These are phyloP conservation scores for Amphipyra berbera DNA, from an alignment of 2,888 invertebrate species.

Conservation along the genomic window DNA sequence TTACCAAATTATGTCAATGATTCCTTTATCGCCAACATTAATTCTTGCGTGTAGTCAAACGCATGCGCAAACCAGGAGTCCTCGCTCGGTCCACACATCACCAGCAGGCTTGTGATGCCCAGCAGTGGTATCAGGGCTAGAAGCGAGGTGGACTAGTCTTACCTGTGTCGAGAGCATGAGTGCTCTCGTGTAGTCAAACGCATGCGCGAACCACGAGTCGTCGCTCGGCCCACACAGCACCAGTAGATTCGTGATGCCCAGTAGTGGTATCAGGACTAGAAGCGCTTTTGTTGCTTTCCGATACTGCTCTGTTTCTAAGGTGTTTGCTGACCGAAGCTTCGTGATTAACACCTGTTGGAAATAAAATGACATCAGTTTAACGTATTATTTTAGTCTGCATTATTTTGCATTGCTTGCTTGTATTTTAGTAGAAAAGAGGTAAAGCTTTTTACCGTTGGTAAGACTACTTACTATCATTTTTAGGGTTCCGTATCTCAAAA, in stretches of 20 bases:
- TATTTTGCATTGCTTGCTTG: no score
- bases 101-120: slow-evolving; percentile 96
- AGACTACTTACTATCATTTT: no score
- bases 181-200: slow-evolving; percentile 95
- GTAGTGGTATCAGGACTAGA: slow-evolving; percentile 96
- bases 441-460: no score
- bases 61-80: slow-evolving; percentile 93
- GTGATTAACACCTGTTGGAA: slow-evolving; percentile 95
- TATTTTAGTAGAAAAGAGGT: no score
- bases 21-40: slow-evolving; percentile 97
- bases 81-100: slow-evolving; percentile 94
- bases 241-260: slow-evolving; percentile 97
- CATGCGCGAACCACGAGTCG: slow-evolving; percentile 92
- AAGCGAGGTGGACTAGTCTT: slow-evolving; percentile 84
- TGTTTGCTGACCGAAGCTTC: slow-evolving; percentile 97
- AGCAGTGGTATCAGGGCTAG: slow-evolving; percentile 97
- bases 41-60: slow-evolving; percentile 94
- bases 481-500: no score
- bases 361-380: neutral
- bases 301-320: slow-evolving; percentile 96
- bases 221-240: slow-evolving; percentile 95
- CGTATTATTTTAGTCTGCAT: no score
- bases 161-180: slow-evolving; percentile 97
- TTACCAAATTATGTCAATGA: neutral
- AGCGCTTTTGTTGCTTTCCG: slow-evolving; percentile 97